Percentiles rank a stretch among this genome's conserved stretches.
Conservation (phyloP, 2,888 invertebrate genomes). For the Phaonia tiefii region DNA sequence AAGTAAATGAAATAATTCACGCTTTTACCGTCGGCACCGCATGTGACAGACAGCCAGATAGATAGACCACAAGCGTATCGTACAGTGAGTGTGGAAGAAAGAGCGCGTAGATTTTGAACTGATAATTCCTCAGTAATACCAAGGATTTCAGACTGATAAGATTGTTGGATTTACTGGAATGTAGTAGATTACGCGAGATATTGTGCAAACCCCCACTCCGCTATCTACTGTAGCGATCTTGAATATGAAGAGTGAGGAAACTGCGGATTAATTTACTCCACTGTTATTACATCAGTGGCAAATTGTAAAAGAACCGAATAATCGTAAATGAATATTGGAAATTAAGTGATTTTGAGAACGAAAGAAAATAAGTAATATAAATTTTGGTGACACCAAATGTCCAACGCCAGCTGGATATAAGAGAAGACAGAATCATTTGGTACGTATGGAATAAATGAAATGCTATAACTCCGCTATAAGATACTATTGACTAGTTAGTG, state of each 20-base stretch:
- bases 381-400: no score
- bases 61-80: not conserved
- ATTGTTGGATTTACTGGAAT: constrained; percentile 20
- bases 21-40: not conserved
- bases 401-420: no score
- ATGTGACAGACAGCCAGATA: no score
- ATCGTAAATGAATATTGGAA: no score
- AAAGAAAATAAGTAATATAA: no score
- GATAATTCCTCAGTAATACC: constrained; percentile 54
- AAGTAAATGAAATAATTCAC: constrained; percentile 36
- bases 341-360: no score
- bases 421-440: no score
- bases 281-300: no score
- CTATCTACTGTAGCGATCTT: not conserved
- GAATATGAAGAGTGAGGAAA: constrained; percentile 4
- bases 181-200: not conserved
- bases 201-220: not conserved
- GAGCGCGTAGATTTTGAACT: constrained; percentile 41
- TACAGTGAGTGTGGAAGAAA: constrained; percentile 22
- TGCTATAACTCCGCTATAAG: no score
- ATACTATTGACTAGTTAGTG: no score
- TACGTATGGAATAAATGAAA: no score
- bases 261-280: not conserved
- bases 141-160: constrained; percentile 59
- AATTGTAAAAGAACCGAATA: no score